Base-by-base conservation (phyloP, 2,888 invertebrate genomes). In the Dendrolimus houi region DNA sequence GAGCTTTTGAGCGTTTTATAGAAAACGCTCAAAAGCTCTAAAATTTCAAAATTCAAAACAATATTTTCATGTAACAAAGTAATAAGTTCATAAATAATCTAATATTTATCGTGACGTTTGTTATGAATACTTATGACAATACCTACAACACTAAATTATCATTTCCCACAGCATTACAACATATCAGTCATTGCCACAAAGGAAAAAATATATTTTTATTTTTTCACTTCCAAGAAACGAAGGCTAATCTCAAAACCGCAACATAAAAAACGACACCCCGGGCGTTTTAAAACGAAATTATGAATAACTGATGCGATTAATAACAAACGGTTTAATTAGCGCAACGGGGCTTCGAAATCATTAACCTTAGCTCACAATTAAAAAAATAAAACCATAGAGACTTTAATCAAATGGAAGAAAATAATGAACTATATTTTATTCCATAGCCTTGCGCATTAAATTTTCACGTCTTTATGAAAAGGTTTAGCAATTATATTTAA, bases 301-400 rank as follows among this genome's bases (percentile, higher is more conserved):
- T 82, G 79, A 85, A 86, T 83, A 83, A 83, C 82, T 79, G 73
- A 81, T 81, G 75, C 84, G 81, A 88, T 89, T 86, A 87, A 85
- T 81, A 82, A 83, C 75, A 71, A 66, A 68, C 67, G 63, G 70
- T 77, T 83, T 85, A 85, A 88, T 88, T 88, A 86, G 74, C 75
- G 73, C 79, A 75, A 74, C 78, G 75, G 77, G 79, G 79, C 71
- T 75, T 72, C 66, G 67, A 78, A 72, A 82, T 83, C 84, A 83
- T 85, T 83, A 85, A 67, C 66, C 66, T 68, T 69, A 81, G 81
- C 78, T 72, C 73, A 72, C 77, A 81, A 83, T 81, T 77, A 81
- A 84, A 79, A 74, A 64, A 68, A 64, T 64, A 69, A 67, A 64
- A 67, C 71, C 71, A 74, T 74, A 81, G 81, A 83, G 82, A 80